A percentile compares a stretch with the other conserved stretches of the same genome.
Evolutionary conservation across 2,797 vertebrate genomes (phyloP).

Genomic region (Mormyrops boulengeri): DNA sequence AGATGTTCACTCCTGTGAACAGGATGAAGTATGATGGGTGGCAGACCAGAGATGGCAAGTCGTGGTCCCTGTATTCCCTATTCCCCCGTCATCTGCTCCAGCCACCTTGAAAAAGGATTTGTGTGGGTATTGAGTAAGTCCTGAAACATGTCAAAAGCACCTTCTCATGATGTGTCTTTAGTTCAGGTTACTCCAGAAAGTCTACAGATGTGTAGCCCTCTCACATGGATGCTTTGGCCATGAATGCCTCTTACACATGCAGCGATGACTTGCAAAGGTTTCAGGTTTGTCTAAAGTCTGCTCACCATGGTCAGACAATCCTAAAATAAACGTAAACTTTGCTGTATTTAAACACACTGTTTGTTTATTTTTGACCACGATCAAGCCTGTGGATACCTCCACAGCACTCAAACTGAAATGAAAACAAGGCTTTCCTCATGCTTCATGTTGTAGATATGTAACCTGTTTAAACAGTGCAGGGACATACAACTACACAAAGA

Average conservation of each 20-base stretch:
- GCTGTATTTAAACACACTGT: background rate
- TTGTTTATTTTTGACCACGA: background rate
- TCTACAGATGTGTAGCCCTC: background rate
- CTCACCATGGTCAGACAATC: background rate
- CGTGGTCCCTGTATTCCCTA: background rate
- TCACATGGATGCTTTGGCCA: background rate
- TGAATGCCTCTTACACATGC: background rate
- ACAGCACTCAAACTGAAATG: background rate
- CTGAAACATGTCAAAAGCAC: background rate
- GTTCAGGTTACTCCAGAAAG: background rate
- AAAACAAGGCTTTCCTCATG: background rate
- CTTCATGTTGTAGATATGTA: background rate
- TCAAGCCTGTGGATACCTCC: background rate
- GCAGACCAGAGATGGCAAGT: slow-evolving; percentile 42
- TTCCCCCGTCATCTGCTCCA: background rate
- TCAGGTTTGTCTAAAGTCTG: background rate
- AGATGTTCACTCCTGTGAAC: slow-evolving; percentile 48
- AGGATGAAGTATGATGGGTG: slow-evolving; percentile 56
- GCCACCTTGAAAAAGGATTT: background rate
- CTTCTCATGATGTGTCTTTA: background rate
- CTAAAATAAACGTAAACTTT: background rate
- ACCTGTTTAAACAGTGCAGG: background rate
- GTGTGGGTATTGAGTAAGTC: background rate
- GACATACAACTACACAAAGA: background rate
- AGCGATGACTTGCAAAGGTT: background rate